phyloP scores from a whole-genome alignment of 2,888 invertebrate species.

The Marronus borbonicus region DNA sequence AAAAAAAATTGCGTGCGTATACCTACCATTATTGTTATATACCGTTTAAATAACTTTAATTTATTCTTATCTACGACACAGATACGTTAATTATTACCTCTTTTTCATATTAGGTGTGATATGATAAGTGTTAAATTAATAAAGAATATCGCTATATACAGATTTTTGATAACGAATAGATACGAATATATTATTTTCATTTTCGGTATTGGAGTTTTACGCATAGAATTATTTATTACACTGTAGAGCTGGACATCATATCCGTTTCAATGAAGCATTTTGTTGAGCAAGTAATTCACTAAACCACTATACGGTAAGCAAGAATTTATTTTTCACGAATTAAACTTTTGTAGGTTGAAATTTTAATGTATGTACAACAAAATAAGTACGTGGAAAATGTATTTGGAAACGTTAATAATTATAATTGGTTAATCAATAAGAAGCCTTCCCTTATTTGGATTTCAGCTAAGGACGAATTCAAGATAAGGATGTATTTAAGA shows the following conservation, averaged over 20 bases:
- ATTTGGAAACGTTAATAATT: conserved; percentile 60
- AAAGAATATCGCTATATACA: conserved; percentile 26
- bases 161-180: conserved; percentile 45
- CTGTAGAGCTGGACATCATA: not conserved
- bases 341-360: conserved; percentile 60
- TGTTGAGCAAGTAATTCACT: conserved; percentile 48
- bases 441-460: conserved; percentile 60
- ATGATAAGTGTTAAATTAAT: conserved; percentile 36
- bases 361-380: conserved; percentile 65
- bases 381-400: conserved; percentile 60
- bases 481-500: conserved; percentile 61
- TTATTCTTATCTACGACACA: conserved; percentile 28
- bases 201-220: too few relatives aligned
- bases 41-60: conserved; percentile 3
- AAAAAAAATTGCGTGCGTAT: not conserved
- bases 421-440: conserved; percentile 64
- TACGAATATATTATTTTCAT: conserved; percentile 28
- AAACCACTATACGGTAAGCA: not conserved
- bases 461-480: conserved; percentile 63
- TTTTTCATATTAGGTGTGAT: conserved; percentile 17
- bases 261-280: conserved; percentile 34
- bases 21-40: not conserved
- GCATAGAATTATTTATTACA: not conserved
- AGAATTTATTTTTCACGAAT: not conserved
- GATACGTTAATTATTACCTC: conserved; percentile 31